phyloP scores from a whole-genome alignment of 1,140 invertebrate genomes.

The Vollenhovia emeryi region DNA sequence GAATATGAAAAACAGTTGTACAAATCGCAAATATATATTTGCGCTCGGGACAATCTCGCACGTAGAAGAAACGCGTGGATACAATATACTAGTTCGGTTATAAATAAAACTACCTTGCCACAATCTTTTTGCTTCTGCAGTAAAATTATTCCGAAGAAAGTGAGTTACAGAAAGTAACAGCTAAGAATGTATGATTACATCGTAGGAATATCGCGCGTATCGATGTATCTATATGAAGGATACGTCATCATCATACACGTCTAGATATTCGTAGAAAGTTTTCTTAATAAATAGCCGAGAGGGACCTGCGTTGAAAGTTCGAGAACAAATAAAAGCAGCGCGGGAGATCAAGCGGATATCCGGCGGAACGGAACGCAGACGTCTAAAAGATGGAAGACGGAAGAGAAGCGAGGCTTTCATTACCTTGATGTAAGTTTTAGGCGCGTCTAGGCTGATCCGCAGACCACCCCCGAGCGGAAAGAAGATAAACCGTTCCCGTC shows the following conservation, averaged over 20 bases:
- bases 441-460: slow-evolving; percentile 73
- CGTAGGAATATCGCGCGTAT: background rate
- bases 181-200: background rate
- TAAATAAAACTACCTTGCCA: background rate
- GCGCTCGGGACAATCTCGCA: background rate
- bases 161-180: background rate
- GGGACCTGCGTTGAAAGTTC: background rate
- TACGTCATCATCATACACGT: background rate
- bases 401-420: slow-evolving; percentile 75
- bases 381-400: slow-evolving; percentile 27
- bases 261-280: slow-evolving; percentile 10
- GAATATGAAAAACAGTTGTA: slow-evolving; percentile 6
- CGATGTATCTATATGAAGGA: background rate
- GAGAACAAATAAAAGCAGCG: slow-evolving; percentile 22
- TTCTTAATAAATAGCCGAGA: slow-evolving; percentile 1
- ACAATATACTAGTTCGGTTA: background rate
- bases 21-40: background rate
- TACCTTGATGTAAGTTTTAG: slow-evolving; percentile 82
- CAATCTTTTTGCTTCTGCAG: background rate
- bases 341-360: slow-evolving; percentile 34
- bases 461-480: slow-evolving; percentile 71
- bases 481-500: slow-evolving; percentile 70
- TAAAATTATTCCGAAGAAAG: background rate
- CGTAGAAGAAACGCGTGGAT: background rate
- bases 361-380: slow-evolving; percentile 23